Evolutionary conservation across 2,888 invertebrate species (phyloP), one percentile per base, ranked within the genome.

Genomic region (Leptogaster cylindrica): DNA sequence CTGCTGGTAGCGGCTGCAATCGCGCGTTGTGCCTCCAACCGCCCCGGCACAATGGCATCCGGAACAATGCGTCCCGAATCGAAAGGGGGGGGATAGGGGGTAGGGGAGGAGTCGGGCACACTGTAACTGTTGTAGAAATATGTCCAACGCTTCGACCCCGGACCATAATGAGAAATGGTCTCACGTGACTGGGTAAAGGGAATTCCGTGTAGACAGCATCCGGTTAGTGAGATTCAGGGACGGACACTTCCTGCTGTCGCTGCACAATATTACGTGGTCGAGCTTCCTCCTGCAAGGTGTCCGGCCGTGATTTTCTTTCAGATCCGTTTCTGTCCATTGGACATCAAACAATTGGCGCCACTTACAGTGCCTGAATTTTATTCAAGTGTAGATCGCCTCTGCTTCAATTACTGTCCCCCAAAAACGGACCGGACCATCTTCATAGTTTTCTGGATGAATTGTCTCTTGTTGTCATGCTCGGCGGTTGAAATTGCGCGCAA

Each of bases 361-460:
- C 64, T 64, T 64, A 64, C 23, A n/a, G 33, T 33, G 23, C n/a
- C 44, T 27, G 20, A 33, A 28, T 46, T 31, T 48, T 20, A 16
- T 33, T 46, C 33, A 12, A 31, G 16, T 64, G 33, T 12, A 12
- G 48, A n/a, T 27, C 33, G 28, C 46, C 16, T n/a, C n/a, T 33
- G 31, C 20, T 23, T 33, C 64, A 64, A 48, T 44, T 48, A 33
- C n/a, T 18, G 33, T 23, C 46, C 48, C n/a, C n/a, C n/a, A n/a
- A n/a, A n/a, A n/a, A n/a, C n/a, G n/a, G n/a, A 48, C 48, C 64
- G 28, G 12, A 12, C 20, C 28, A 8, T 41, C 39, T 51, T 52
- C 48, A 52, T 16, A 41, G 31, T 52, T 65, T 65, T 65, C 33
- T 66, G 66, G 55, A 52, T 66, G 66, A 55, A 66, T 66, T 46